phyloP scores from a whole-genome alignment of 1,140 invertebrate genomes.

The Lucilia cuprina region DNA sequence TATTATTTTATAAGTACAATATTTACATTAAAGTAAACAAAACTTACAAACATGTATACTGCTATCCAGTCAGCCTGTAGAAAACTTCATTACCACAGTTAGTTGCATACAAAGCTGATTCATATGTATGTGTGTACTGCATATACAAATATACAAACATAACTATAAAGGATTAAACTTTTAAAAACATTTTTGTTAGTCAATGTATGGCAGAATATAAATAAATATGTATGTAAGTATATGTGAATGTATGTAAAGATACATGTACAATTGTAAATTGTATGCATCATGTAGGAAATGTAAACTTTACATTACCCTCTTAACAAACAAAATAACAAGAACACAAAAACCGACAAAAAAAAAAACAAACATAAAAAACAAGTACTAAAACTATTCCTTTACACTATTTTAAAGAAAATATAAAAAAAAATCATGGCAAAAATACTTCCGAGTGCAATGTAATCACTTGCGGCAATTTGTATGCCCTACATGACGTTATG shows the following conservation, averaged over 20 bases:
- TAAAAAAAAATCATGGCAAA: constrained; percentile 10
- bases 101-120: neutral
- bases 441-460: constrained; percentile 37
- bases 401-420: constrained; percentile 3
- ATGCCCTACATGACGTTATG: constrained; percentile 22
- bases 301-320: constrained; percentile 8
- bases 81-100: constrained; percentile 2
- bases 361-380: too few species aligned
- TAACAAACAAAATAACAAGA: neutral
- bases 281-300: constrained; percentile 19
- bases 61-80: neutral
- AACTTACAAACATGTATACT: neutral
- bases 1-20: constrained; percentile 9
- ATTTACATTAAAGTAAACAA: neutral
- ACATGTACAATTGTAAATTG: neutral
- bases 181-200: neutral
- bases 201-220: neutral
- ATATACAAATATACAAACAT: neutral
- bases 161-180: neutral
- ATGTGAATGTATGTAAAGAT: neutral
- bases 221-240: neutral
- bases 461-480: constrained; percentile 37
- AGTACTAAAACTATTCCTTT: neutral
- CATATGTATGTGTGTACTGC: neutral
- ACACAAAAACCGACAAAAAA: neutral